Base-by-base conservation (phyloP, 2,888 invertebrate species). In the Lasioglossum oenotherae region DNA sequence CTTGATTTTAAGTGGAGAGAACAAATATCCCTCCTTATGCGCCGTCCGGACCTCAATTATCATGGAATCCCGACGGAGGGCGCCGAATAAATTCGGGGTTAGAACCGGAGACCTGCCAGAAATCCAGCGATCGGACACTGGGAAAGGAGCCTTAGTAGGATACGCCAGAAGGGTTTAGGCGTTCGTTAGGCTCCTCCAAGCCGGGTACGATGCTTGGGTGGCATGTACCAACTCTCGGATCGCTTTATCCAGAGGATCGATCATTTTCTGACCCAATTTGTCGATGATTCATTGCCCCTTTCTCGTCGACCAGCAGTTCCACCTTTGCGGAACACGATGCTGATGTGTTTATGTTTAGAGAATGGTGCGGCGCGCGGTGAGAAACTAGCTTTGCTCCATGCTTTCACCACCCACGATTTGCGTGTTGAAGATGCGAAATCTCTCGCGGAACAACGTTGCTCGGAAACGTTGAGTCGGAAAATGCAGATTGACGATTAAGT, bases 31-130 rank as follows among this genome's bases (percentile, higher is more conserved):
- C 86, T 81, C 81, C 84, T 88, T 86, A 64, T 75, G 49, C 72
- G 81, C 73, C 76, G 86, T 78, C 86, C 88, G 88, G 89, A 89
- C 92, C 91, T 91, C 92, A 93, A 93, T 93, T 92, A 93, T 89
- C 88, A 85, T 91, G 90, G 93, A 93, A 93, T 93, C 85, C 89
- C 80, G 85, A 82, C 81, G 84, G 31, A 78, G 84, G 82, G 82
- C 85, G 80, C 85, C 86, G 86, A 82, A 86, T 89, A 90, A 90
- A 91, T 89, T 88, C 86, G 84, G n/a, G 89, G 87, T 81, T 91
- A 87, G 85, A 88, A 82, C 53, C 80, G 71, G 82, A 74, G 81
- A 82, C 73, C 67, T 41, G 77, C 60, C 74, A 78, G 78, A 80
- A 75, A 78, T 74, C 78, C 82, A 46, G 4, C 73, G 85, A 81